phyloP scores from a whole-genome alignment of 1,140 invertebrate species.

The Brachionus manjavacas region DNA sequence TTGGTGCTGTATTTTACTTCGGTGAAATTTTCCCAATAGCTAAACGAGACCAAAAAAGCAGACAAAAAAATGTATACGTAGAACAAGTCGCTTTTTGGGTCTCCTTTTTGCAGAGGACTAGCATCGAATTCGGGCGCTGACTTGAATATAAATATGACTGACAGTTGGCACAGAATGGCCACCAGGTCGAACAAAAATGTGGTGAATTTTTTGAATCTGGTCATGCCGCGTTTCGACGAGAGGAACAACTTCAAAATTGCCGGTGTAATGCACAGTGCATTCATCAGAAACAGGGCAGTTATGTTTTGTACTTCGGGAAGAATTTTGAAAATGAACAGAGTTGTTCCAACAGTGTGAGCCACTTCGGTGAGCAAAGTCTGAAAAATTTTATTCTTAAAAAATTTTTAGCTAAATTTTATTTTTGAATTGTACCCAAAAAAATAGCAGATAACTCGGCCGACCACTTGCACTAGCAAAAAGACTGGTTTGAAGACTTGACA shows the following conservation, averaged over 20 bases:
- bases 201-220: constrained; percentile 30
- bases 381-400: neutral
- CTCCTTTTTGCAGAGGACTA: neutral
- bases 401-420: neutral
- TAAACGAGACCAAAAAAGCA: constrained; percentile 12
- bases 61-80: neutral
- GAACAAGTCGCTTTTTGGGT: neutral
- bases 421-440: neutral
- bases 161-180: neutral
- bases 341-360: constrained; percentile 11
- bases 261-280: constrained; percentile 31
- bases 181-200: neutral
- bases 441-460: neutral
- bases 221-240: neutral
- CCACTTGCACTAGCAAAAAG: neutral
- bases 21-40: constrained; percentile 42
- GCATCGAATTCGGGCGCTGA: neutral
- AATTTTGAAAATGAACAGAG: constrained; percentile 21
- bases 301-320: constrained; percentile 21
- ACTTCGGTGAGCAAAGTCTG: constrained; percentile 20
- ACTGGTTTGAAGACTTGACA: neutral
- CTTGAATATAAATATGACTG: constrained; percentile 31
- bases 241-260: constrained; percentile 26
- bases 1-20: constrained; percentile 10
- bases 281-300: constrained; percentile 38